phyloP scores from a whole-genome alignment of 2,888 invertebrate species.

The Cryptocheilus praepositus region DNA sequence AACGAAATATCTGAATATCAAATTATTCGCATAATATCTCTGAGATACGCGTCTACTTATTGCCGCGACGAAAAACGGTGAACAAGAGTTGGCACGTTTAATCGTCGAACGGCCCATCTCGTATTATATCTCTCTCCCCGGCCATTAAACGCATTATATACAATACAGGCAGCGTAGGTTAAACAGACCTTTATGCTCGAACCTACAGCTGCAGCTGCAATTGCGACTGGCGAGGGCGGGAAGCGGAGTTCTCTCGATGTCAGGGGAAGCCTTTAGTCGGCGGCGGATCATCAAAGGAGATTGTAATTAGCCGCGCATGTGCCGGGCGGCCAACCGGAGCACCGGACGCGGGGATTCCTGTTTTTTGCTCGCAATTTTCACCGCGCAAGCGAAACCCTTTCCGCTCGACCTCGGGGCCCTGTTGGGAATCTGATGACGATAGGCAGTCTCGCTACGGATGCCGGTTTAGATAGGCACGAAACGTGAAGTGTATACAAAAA shows the following conservation, averaged over 20 bases:
- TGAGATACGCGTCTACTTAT: too few species aligned
- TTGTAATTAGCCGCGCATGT: conserved; percentile 68
- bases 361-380: conserved; percentile 21
- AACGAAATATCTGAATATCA: too few species aligned
- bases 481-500: too few species aligned
- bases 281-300: conserved; percentile 64
- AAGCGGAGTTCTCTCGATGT: conserved; percentile 7
- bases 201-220: conserved; percentile 48
- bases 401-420: neutral
- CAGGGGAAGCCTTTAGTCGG: conserved; percentile 18
- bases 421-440: neutral
- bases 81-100: too few species aligned
- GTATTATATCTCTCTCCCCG: too few species aligned
- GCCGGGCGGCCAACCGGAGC: conserved; percentile 32
- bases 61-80: too few species aligned
- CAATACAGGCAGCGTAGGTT: neutral
- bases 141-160: too few species aligned
- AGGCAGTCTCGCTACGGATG: too few species aligned
- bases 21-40: too few species aligned
- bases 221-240: conserved; percentile 10
- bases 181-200: conserved; percentile 15
- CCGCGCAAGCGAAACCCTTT: neutral
- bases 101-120: too few species aligned
- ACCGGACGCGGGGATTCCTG: conserved; percentile 27
- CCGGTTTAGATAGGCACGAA: too few species aligned